phyloP scores from a whole-genome alignment of 2,888 invertebrate genomes.

The Tolmerus cingulatus region DNA sequence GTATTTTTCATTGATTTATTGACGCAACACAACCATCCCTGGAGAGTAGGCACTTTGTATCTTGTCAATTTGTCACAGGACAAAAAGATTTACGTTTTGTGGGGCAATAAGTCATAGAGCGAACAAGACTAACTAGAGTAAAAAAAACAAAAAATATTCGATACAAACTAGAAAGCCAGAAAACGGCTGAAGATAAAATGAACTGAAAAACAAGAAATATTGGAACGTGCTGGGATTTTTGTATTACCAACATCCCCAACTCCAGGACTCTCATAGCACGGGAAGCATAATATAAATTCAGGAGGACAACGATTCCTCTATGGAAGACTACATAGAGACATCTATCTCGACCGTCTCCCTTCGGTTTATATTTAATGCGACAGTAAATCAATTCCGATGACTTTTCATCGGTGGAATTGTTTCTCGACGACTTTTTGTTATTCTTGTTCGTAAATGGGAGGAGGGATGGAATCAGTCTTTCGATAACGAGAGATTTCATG shows the following conservation, averaged over 20 bases:
- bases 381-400: slow-evolving; percentile 24
- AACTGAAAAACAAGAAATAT: slow-evolving; percentile 3
- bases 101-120: neutral
- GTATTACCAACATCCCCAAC: neutral
- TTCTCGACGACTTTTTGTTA: neutral
- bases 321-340: neutral
- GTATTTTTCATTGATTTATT: slow-evolving; percentile 31
- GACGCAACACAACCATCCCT: neutral
- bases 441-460: neutral
- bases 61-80: slow-evolving; percentile 28
- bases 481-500: neutral
- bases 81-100: slow-evolving; percentile 14
- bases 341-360: neutral
- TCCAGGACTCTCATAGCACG: neutral
- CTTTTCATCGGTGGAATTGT: slow-evolving; percentile 23
- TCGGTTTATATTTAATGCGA: slow-evolving; percentile 2
- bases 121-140: neutral
- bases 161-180: neutral
- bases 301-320: neutral
- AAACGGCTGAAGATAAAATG: neutral
- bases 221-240: slow-evolving; percentile 14
- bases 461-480: neutral
- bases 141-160: neutral
- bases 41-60: slow-evolving; percentile 28
- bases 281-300: neutral